Evolutionary conservation across 92 coral and sea anemone genomes (phyloP).

Genomic region (Paragorgia papillata): DNA sequence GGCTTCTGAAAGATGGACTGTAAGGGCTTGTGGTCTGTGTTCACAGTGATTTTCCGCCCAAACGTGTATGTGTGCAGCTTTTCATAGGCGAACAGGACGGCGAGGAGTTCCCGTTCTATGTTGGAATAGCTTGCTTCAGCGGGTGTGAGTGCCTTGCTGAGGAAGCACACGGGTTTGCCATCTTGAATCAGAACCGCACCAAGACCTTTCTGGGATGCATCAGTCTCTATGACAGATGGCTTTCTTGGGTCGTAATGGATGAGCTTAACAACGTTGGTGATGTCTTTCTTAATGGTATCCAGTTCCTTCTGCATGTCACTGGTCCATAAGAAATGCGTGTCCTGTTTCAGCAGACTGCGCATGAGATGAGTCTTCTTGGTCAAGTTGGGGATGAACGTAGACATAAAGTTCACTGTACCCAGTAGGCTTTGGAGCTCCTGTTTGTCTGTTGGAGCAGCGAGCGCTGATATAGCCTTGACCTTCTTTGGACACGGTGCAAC

Average conservation of each 20-base stretch:
- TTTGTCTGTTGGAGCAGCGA: conserved; percentile 23
- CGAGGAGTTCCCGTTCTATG: conserved; percentile 68
- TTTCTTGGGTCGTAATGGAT: conserved; percentile 59
- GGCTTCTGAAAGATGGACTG: conserved; percentile 65
- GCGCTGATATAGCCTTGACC: conserved; percentile 10
- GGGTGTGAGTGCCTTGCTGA: conserved; percentile 64
- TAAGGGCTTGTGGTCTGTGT: conserved; percentile 71
- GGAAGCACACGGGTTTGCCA: conserved; percentile 56
- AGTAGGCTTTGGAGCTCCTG: conserved; percentile 27
- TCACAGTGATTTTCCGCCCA: conserved; percentile 49
- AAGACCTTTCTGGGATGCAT: conserved; percentile 60
- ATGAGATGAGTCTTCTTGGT: too few relatives aligned
- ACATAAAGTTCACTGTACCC: conserved; percentile 40
- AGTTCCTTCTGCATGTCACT: too few relatives aligned
- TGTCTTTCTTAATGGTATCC: too few relatives aligned
- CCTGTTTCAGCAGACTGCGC: too few relatives aligned
- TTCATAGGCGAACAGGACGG: conserved; percentile 62
- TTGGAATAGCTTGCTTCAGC: conserved; percentile 67
- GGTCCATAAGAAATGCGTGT: too few relatives aligned
- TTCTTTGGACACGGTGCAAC: conserved; percentile 46
- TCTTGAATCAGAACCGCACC: conserved; percentile 68
- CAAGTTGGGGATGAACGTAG: conserved; percentile 44
- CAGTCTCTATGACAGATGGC: conserved; percentile 53
- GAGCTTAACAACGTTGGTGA: too few relatives aligned
- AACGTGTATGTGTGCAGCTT: conserved; percentile 69